Evolutionary conservation across 2,888 invertebrate species (phyloP), one percentile per base, ranked within the genome.

Genomic region (Chelonus formosanus): DNA sequence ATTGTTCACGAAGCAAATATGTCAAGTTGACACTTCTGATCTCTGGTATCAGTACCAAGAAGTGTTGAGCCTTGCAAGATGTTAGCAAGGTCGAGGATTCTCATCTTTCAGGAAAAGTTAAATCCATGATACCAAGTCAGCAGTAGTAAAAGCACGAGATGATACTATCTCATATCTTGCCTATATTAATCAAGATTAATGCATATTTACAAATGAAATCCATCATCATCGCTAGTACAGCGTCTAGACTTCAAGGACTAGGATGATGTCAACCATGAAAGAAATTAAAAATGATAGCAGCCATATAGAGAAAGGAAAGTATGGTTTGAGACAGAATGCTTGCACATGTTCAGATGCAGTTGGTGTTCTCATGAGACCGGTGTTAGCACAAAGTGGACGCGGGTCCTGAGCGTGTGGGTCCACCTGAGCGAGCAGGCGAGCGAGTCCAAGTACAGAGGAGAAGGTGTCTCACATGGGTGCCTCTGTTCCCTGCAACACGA

Each of bases 401-500:
- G 71, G 70, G 68, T 74, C 76, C 76, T 70, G 69, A 70, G 70
- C 71, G 74, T 71, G 73, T 74, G 75, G 80, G 80, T 80, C 80
- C 80, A 80, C 80, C 79, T 77, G 78, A 75, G 76, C 71, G 76
- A 76, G 76, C 73, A 75, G 71, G 72, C 67, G 57, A 55, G 5
- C 48, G 54, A 40, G 66, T 56, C 43, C 48, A 66, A 53, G 10
- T 63, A 36, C 58, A 64, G 50, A 78, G 78, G 75, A 81, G 81
- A 82, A 82, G 82, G 82, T 81, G 83, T 83, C 83, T 83, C 83
- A 83, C 83, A 82, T 83, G 83, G 83, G 79, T 83, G 83, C 81
- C 77, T 77, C 82, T 67, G 69, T 80, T 78, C 77, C 78, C 81
- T 78, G 78, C 80, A 81, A 80, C 81, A 63, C 69, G 68, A 67